Conservation (phyloP, 2,888 invertebrate genomes). For the Oligia latruncula region DNA sequence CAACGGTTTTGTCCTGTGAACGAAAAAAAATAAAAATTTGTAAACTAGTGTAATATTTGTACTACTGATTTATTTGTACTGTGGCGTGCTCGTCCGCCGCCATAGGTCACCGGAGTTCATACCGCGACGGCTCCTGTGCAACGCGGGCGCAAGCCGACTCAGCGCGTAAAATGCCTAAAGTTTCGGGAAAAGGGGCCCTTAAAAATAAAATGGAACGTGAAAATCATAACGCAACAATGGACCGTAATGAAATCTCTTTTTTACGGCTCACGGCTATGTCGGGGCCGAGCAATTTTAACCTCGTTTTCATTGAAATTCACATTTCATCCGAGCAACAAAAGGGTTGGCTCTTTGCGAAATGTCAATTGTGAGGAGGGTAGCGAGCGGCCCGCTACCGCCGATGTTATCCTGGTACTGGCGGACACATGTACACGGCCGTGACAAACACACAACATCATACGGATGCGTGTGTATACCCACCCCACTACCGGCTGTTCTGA, state of each 20-base stretch:
- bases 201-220: constrained; percentile 83
- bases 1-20: too few species aligned
- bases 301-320: constrained; percentile 87
- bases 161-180: too few species aligned
- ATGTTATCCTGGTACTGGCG: constrained; percentile 76
- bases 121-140: too few species aligned
- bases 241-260: constrained; percentile 80
- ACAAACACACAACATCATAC: constrained; percentile 74
- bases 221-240: constrained; percentile 86
- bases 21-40: too few species aligned
- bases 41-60: too few species aligned
- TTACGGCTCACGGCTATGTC: constrained; percentile 77
- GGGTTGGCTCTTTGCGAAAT: constrained; percentile 85
- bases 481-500: constrained; percentile 77
- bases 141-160: too few species aligned
- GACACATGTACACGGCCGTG: constrained; percentile 77
- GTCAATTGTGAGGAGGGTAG: constrained; percentile 87
- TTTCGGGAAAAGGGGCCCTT: too few species aligned
- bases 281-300: constrained; percentile 85
- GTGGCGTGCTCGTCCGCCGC: too few species aligned
- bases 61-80: too few species aligned
- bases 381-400: constrained; percentile 64
- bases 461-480: constrained; percentile 70
- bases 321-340: constrained; percentile 85
- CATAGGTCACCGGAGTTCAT: too few species aligned